These are phyloP conservation scores for Nettapus auritus DNA, from an alignment of 2,113 vertebrate species.

Conservation along the genomic window DNA sequence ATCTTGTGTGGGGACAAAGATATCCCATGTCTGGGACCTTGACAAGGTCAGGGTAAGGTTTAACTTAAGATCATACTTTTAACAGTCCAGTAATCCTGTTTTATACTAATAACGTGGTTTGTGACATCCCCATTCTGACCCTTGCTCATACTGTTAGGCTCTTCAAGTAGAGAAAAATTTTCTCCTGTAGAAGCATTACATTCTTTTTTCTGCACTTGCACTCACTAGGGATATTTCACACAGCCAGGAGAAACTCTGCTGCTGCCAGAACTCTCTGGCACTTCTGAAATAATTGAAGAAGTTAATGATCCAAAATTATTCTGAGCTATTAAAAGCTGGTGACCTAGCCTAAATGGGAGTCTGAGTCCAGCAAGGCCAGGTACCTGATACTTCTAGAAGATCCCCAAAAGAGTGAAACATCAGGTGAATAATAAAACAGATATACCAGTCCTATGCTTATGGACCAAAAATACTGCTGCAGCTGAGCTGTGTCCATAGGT, in stretches of 20 bases:
- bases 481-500: neutral
- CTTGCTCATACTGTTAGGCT: neutral
- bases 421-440: neutral
- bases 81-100: neutral
- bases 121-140: neutral
- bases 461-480: neutral
- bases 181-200: neutral
- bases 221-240: neutral
- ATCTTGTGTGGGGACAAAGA: neutral
- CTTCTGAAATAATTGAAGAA: neutral
- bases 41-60: neutral
- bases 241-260: neutral
- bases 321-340: neutral
- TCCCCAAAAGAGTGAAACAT: neutral
- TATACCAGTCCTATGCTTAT: accelerated
- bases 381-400: neutral
- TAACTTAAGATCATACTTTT: neutral
- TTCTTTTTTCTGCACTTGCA: neutral
- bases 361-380: neutral
- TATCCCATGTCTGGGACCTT: neutral
- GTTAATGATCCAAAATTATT: neutral
- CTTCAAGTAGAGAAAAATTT: neutral
- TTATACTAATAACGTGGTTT: neutral
- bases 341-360: neutral
- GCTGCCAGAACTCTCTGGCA: neutral